Evolutionary conservation across 2,797 vertebrate species (phyloP).

Genomic region (Podarcis lilfordi): DNA sequence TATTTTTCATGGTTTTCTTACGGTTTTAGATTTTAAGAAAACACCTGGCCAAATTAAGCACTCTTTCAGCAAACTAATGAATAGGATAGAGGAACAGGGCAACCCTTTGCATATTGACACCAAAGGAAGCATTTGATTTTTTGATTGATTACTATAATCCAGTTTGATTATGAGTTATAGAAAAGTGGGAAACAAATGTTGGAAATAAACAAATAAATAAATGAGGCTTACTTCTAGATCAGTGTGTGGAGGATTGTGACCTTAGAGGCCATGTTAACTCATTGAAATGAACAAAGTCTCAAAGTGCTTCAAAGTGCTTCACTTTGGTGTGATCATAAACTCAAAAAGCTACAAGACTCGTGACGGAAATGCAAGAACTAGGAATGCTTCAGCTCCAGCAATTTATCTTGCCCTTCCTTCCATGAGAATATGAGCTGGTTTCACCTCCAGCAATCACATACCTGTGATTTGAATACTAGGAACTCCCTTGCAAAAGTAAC

Average conservation of each 20-base stretch:
- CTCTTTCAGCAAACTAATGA: not conserved
- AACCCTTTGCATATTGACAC: not conserved
- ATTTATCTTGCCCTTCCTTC: not conserved
- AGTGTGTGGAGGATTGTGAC: not conserved
- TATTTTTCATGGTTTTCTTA: not conserved
- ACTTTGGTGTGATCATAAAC: not conserved
- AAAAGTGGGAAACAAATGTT: not conserved
- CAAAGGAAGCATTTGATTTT: not conserved
- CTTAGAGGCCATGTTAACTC: not conserved
- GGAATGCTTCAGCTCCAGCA: not conserved
- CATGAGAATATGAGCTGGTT: slow-evolving; percentile 18
- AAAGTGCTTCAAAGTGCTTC: not conserved
- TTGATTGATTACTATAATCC: not conserved
- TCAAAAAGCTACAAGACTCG: not conserved
- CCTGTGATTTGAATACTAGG: slow-evolving; percentile 6
- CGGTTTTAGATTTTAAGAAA: not conserved
- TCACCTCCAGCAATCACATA: not conserved
- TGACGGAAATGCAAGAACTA: not conserved
- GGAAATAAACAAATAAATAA: not conserved
- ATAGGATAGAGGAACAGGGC: not conserved
- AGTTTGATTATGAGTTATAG: not conserved
- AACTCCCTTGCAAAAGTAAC: not conserved
- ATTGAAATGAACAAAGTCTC: not conserved
- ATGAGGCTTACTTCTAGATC: not conserved
- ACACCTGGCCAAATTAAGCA: too few species aligned